Evolutionary conservation across 2,888 invertebrate genomes (phyloP), one percentile per base, ranked within the genome.

Genomic region (Acronicta alni): DNA sequence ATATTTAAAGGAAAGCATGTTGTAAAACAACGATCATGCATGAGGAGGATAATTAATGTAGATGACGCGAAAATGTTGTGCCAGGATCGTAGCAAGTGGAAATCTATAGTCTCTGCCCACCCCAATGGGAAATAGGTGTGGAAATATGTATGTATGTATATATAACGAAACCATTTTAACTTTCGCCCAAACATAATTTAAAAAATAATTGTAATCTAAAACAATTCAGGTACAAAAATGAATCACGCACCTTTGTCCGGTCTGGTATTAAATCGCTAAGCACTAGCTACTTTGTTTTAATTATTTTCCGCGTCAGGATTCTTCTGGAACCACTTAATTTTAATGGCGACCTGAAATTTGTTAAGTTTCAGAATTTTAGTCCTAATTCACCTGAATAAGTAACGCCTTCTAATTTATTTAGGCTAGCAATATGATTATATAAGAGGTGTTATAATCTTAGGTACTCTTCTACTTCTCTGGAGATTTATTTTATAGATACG

Each of bases 321-420:
- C 55, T 51, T 48, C 39, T 49, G 23, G 44, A 44, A 54, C 43
- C 62, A 67, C 69, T 66, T 62, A 56, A 49, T 67, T 46, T 62
- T 54, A 62, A 70, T 53, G 49, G 51, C 30, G 12, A 14, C 18
- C 26, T 52, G 8, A 54, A 66, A 51, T 9, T 52, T 59, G 15
- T 35, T n/a, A 61, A 38, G 37, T 16, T 16, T 38, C 15, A 44
- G n/a, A 52, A 42, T 45, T 20, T 44, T 38, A 16, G 23, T 23
- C 26, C 32, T 56, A 32, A 47, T 42, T 56, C 39, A 51, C 43
- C 30, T 48, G 16, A 44, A 45, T 15, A 26, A 46, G 8, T 18
- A 15, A 15, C 20, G 14, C 35, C 37, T 15, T 15, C 0, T 44
- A 10, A 54, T 46, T 57, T 16, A 12, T 44, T 53, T 32, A 35